Conservation (phyloP, 1,140 invertebrate genomes). For the Antheraea pernyi region DNA sequence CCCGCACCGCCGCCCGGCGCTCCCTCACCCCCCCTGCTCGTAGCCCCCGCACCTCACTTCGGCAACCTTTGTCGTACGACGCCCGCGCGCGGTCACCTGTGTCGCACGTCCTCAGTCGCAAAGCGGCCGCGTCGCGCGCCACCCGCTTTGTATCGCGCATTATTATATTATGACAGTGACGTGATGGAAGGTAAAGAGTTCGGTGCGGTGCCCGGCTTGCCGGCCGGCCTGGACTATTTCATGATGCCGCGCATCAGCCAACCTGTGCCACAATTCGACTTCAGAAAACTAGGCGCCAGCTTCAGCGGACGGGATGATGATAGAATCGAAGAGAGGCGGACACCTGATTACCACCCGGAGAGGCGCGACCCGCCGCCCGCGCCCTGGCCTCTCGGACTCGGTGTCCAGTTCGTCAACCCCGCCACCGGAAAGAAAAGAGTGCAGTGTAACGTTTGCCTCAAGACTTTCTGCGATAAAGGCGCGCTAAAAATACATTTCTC, state of each 20-base stretch:
- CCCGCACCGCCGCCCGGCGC: slow-evolving; percentile 48
- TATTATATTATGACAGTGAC: slow-evolving; percentile 61
- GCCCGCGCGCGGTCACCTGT: slow-evolving; percentile 74
- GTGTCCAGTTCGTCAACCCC: slow-evolving; percentile 94
- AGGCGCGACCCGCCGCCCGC: slow-evolving; percentile 62
- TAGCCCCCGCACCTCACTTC: slow-evolving; percentile 43
- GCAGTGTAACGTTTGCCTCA: slow-evolving; percentile 98
- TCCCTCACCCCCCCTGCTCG: slow-evolving; percentile 44
- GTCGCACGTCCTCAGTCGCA: slow-evolving; percentile 77
- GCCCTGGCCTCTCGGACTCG: slow-evolving; percentile 88
- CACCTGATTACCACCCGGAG: slow-evolving; percentile 61
- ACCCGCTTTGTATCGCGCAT: slow-evolving; percentile 59
- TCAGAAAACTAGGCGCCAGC: slow-evolving; percentile 76
- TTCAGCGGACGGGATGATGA: slow-evolving; percentile 71
- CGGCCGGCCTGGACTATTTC: slow-evolving; percentile 74
- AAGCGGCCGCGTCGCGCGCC: slow-evolving; percentile 71
- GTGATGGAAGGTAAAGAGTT: slow-evolving; percentile 73
- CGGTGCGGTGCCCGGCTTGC: slow-evolving; percentile 65
- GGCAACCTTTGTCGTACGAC: slow-evolving; percentile 62
- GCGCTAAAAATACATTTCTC: slow-evolving; percentile 99
- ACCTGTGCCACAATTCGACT: slow-evolving; percentile 74
- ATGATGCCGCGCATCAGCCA: slow-evolving; percentile 72
- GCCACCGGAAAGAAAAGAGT: slow-evolving; percentile 97
- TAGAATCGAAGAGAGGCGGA: slow-evolving; percentile 58
- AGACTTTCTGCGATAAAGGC: slow-evolving; percentile 99